Percentiles rank a stretch among this genome's conserved stretches.
Conservation (phyloP, 1,140 invertebrate genomes). For the Drosophila ironensis region DNA sequence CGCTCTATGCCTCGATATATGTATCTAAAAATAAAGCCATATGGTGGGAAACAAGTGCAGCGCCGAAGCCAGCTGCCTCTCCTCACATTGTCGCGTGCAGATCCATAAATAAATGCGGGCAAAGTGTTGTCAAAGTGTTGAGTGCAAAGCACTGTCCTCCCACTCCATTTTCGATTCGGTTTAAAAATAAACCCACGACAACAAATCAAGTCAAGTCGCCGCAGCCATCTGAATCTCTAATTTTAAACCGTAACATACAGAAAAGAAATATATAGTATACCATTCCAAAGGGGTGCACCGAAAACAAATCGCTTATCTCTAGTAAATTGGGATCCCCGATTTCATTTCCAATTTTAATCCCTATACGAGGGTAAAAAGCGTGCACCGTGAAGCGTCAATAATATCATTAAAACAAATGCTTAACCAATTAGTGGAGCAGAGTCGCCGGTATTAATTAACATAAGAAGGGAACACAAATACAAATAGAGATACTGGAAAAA, state of each 20-base stretch:
- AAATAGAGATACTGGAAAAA: conserved; percentile 4
- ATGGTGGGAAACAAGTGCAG: conserved; percentile 30
- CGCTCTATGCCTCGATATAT: conserved; percentile 31
- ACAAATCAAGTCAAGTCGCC: conserved; percentile 37
- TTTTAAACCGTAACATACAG: conserved; percentile 17
- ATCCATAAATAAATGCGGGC: conserved; percentile 45
- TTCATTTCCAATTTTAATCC: neutral
- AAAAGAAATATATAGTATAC: neutral
- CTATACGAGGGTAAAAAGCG: neutral
- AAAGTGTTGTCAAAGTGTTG: conserved; percentile 41
- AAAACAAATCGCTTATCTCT: neutral
- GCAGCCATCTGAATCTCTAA: conserved; percentile 24
- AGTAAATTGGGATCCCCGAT: neutral
- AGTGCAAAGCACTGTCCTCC: conserved; percentile 12
- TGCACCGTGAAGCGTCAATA: neutral
- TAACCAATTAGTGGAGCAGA: conserved; percentile 22
- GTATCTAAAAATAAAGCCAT: neutral
- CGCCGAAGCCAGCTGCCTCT: conserved; percentile 24
- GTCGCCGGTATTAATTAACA: conserved; percentile 17
- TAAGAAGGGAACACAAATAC: conserved; percentile 6
- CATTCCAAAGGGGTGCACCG: neutral
- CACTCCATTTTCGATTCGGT: conserved; percentile 10
- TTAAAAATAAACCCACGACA: conserved; percentile 45
- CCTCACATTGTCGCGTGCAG: conserved; percentile 32
- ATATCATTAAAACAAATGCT: conserved; percentile 12